Evolutionary conservation across 2,113 vertebrate genomes (phyloP).

Genomic region (Sclerurus mexicanus): DNA sequence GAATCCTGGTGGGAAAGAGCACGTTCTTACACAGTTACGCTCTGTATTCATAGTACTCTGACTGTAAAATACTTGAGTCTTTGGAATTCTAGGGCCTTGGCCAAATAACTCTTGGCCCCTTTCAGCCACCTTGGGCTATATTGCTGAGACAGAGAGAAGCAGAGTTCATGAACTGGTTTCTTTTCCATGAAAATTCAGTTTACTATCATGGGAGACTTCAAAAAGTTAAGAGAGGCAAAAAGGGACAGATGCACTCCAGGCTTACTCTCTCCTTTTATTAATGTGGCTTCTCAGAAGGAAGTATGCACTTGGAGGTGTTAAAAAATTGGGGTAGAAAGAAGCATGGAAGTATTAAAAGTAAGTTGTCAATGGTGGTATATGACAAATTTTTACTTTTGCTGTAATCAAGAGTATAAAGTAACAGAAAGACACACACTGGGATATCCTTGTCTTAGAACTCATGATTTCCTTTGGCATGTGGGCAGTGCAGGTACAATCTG

Average conservation of each 20-base stretch:
- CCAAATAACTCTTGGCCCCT: background rate
- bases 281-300: background rate
- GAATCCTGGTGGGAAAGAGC: background rate
- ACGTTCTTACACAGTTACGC: background rate
- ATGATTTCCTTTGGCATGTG: background rate
- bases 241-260: background rate
- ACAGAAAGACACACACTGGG: background rate
- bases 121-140: background rate
- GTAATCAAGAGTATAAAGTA: background rate
- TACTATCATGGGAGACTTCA: background rate
- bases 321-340: background rate
- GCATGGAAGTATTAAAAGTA: background rate
- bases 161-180: background rate
- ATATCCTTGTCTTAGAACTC: background rate
- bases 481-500: background rate
- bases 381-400: background rate
- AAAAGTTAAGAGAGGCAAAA: background rate
- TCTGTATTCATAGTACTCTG: background rate
- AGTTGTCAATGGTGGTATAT: background rate
- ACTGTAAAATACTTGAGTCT: background rate
- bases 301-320: background rate
- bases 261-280: background rate
- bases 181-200: background rate
- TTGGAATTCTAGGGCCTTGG: background rate
- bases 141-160: background rate